Evolutionary conservation across 2,888 invertebrate species (phyloP).

Genomic region (Pyralis farinalis): DNA sequence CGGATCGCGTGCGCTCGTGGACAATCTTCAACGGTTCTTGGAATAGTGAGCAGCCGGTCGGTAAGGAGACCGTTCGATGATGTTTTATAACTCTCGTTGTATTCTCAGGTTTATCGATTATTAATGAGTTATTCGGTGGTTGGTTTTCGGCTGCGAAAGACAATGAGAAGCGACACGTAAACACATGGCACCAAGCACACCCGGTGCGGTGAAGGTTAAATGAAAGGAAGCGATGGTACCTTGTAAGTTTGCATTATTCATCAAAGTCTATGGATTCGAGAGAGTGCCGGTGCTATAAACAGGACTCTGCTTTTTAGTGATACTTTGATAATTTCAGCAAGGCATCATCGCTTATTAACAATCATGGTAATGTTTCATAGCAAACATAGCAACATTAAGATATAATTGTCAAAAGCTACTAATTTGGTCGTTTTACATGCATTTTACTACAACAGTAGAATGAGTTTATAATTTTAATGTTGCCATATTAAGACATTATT

Average conservation of each 20-base stretch:
- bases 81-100: slow-evolving; percentile 52
- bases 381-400: neutral
- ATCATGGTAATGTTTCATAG: slow-evolving; percentile 1
- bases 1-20: slow-evolving; percentile 86
- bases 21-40: slow-evolving; percentile 60
- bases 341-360: neutral
- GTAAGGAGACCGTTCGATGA: slow-evolving; percentile 64
- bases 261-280: too few species aligned
- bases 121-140: slow-evolving; percentile 71
- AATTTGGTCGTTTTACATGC: neutral
- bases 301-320: too few species aligned
- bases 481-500: slow-evolving; percentile 2
- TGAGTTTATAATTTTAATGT: neutral
- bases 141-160: slow-evolving; percentile 70
- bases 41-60: slow-evolving; percentile 56
- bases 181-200: slow-evolving; percentile 64
- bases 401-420: neutral
- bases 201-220: slow-evolving; percentile 50
- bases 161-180: slow-evolving; percentile 72
- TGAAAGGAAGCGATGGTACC: slow-evolving; percentile 25
- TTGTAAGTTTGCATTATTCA: too few species aligned
- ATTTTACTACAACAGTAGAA: too few species aligned
- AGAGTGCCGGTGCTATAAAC: too few species aligned
- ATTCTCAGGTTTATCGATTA: slow-evolving; percentile 47
- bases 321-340: neutral